These are phyloP conservation scores for Craniophora ligustri DNA, from an alignment of 2,888 invertebrate genomes.

Conservation along the genomic window DNA sequence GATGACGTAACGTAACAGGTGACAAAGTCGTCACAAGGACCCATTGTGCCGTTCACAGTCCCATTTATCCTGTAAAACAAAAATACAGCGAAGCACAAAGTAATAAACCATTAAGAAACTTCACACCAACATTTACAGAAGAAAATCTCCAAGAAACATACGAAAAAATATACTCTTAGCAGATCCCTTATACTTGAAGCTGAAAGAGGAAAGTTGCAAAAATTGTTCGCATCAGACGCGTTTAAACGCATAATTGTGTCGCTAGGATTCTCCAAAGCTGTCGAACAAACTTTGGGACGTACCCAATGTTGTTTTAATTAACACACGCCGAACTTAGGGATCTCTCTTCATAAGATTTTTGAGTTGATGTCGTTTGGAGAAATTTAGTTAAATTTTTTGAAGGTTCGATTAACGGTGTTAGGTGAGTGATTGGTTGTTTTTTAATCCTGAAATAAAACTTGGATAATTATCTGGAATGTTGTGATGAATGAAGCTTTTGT, in stretches of 20 bases:
- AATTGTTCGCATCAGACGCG: slow-evolving; percentile 56
- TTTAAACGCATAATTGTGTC: slow-evolving; percentile 66
- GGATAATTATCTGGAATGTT: too few relatives aligned
- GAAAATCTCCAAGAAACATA: slow-evolving; percentile 38
- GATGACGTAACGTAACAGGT: neutral
- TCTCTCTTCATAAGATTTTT: slow-evolving; percentile 23
- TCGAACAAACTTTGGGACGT: slow-evolving; percentile 53
- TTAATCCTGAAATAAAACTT: too few relatives aligned
- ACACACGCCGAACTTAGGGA: slow-evolving; percentile 59
- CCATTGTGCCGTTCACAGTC: neutral
- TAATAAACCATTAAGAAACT: slow-evolving; percentile 50
- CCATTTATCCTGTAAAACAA: slow-evolving; percentile 15
- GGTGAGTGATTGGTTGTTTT: too few relatives aligned
- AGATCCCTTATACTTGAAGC: slow-evolving; percentile 48
- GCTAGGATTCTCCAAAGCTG: slow-evolving; percentile 50
- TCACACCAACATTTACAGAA: slow-evolving; percentile 33
- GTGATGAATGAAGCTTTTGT: too few relatives aligned
- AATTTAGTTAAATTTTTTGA: neutral
- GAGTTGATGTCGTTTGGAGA: slow-evolving; percentile 30
- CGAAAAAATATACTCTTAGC: slow-evolving; percentile 40
- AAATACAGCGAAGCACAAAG: slow-evolving; percentile 31
- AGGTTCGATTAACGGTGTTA: too few relatives aligned
- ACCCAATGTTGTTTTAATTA: slow-evolving; percentile 75
- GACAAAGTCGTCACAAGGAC: neutral
- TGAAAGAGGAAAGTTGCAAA: slow-evolving; percentile 52